These are phyloP conservation scores for Parthenolecanium corni DNA, from an alignment of 2,888 invertebrate genomes.

Conservation along the genomic window DNA sequence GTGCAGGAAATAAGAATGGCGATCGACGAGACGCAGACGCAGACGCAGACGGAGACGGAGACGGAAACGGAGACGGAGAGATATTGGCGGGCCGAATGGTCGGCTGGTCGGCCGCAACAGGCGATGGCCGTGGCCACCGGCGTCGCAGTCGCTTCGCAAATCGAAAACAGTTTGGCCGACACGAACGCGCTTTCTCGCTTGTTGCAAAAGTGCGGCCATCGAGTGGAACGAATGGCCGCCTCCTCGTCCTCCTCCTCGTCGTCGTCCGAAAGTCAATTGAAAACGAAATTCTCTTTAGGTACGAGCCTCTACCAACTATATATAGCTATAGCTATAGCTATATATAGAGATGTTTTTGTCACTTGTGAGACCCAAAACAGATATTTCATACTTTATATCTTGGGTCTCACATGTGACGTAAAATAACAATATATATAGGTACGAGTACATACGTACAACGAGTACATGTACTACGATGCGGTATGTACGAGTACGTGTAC, in stretches of 20 bases:
- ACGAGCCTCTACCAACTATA: no score
- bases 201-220: not conserved
- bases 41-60: not conserved
- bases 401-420: no score
- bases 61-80: no score
- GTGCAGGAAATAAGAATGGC: conserved; percentile 1
- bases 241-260: conserved; percentile 79
- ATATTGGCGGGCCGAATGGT: not conserved
- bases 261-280: conserved; percentile 53
- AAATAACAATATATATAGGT: no score
- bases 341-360: no score
- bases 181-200: not conserved
- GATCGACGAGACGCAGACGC: no score
- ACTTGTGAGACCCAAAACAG: no score
- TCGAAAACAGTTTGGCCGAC: not conserved
- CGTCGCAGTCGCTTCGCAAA: not conserved
- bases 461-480: no score
- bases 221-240: conserved; percentile 38
- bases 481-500: no score
- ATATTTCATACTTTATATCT: no score
- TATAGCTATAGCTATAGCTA: no score
- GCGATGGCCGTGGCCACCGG: not conserved
- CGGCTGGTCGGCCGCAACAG: not conserved
- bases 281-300: conserved; percentile 42
- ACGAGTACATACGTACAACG: no score